Evolutionary conservation across 1,140 invertebrate genomes (phyloP).

Genomic region (Solen grandis): DNA sequence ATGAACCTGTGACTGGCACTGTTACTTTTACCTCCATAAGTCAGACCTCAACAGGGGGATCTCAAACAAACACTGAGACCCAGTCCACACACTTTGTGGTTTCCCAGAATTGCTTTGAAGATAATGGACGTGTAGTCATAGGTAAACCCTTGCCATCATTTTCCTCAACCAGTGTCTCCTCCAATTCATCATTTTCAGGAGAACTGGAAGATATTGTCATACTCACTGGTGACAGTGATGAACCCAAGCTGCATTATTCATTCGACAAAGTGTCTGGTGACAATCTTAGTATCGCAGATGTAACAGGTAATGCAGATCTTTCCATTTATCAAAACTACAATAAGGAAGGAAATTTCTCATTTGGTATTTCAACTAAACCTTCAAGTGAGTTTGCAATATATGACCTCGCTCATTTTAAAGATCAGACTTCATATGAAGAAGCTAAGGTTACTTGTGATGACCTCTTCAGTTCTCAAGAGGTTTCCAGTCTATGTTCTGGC

Average conservation of each 20-base stretch:
- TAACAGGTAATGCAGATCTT: conserved; percentile 15
- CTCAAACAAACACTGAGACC: neutral
- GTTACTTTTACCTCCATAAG: conserved; percentile 32
- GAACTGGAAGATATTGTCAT: conserved; percentile 32
- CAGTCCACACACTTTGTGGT: conserved; percentile 31
- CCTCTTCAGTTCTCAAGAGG: conserved; percentile 8
- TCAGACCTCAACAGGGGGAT: conserved; percentile 1
- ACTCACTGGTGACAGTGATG: conserved; percentile 15
- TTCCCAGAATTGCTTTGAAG: conserved; percentile 30
- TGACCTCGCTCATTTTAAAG: conserved; percentile 2
- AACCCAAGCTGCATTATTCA: conserved; percentile 15
- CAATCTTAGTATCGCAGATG: conserved; percentile 12
- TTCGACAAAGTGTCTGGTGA: conserved; percentile 12
- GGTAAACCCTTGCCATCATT: conserved; percentile 29
- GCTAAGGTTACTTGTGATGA: conserved; percentile 27
- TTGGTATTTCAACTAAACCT: conserved; percentile 38
- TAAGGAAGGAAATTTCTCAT: conserved; percentile 1
- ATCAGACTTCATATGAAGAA: conserved; percentile 13
- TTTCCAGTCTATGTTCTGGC: conserved; percentile 10
- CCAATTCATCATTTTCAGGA: conserved; percentile 36
- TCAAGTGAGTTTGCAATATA: conserved; percentile 20
- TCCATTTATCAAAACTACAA: conserved; percentile 17
- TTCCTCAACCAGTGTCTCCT: conserved; percentile 11
- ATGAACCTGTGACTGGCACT: conserved; percentile 38
- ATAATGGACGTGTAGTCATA: conserved; percentile 35